Base-by-base conservation (phyloP, 2,797 vertebrate genomes). In the Galago senegalensis region DNA sequence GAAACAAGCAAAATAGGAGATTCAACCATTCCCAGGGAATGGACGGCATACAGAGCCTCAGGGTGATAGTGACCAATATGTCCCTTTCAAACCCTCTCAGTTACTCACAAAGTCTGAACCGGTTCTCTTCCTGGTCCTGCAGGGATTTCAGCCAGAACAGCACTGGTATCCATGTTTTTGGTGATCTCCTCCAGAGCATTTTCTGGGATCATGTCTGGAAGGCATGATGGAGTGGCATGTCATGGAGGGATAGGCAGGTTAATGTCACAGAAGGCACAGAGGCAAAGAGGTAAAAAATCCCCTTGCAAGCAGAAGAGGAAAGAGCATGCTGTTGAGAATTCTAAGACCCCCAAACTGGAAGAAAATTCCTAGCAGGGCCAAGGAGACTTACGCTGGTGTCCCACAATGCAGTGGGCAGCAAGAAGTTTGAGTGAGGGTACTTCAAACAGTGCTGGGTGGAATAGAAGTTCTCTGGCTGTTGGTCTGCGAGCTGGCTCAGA, bases 121-220 rank as follows among this genome's bases (percentile, higher is more conserved):
- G 99, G 98, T 6, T 99, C 99, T 98, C 99, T 99, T 98, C 96
- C 99, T 76, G 96, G 95, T 98, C 98, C 96, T 13, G 85, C 97
- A 0, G 98, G 98, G 73, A 99, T 99, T 97, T 99, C 99, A 58
- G 99, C 99, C 75, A 99, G 98, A 91, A 99, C 99, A 27, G 99
- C 98, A 46, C 99, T 99, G 81, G 99, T 99, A 96, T 99, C 99
- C 92, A 99, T 99, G 98, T 99, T 99, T 98, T 99, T 99, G 11
- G 99, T 99, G 98, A 99, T 99, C 98, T 99, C 99, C 97, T 99
- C 99, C 96, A 99, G 99, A 97, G 99, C 99, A 13, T 99, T 99
- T 98, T 99, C 99, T 96, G 99, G 99, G 98, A 99, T 99, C 99
- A 99, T 99, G 97, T 99, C 99, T 99, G 94, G 70, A 97, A 18